Evolutionary conservation across 37 sponge, comb jelly and placozoan species (phyloP), one percentile per base, ranked within the genome.

Genomic region (Ianthella basta): DNA sequence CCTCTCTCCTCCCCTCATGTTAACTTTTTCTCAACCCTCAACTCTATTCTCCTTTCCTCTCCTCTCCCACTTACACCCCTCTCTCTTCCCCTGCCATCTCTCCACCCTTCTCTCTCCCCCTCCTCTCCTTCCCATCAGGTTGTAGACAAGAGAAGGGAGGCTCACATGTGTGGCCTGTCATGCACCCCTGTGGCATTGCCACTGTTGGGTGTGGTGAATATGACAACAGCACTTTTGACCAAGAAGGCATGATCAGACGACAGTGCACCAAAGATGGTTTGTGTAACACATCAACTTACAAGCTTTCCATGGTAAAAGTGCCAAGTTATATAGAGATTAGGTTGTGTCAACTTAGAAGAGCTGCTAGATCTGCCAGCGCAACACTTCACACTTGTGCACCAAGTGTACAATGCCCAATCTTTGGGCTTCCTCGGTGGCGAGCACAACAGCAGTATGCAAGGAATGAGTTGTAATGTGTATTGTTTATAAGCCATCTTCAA

Each of bases 61-160:
- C 66, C 27, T 30, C 27, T 30, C 34, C 33, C 34, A 30, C 27
- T 33, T 30, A 16, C 34, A 16, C 34, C 35, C 34, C 35, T 69
- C 35, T 69, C 70, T 69, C 35, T 30, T 30, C 27, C 66, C 27
- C 66, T 64, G 29, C 27, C 27, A 24, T 64, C 35, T 30, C 70
- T 30, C 70, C 34, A 30, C 34, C 35, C 27, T 35, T 69, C 70
- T 69, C 70, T 30, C 33, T 69, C 35, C 27, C 35, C 6, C 8
- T 8, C 50, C 8, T 44, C 6, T 2, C 34, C 15, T 19, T 56
- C 59, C 18, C 16, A 56, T 15, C 15, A 56, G 59, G 66, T 64
- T 64, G 66, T 64, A 64, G 66, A 64, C 66, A 64, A 30, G 66
- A 64, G 27, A 30, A 64, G 23, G 66, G 66, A 64, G 66, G 66